These are phyloP conservation scores for Lasioglossum villosulum DNA, from an alignment of 2,888 invertebrate species.

Conservation along the genomic window DNA sequence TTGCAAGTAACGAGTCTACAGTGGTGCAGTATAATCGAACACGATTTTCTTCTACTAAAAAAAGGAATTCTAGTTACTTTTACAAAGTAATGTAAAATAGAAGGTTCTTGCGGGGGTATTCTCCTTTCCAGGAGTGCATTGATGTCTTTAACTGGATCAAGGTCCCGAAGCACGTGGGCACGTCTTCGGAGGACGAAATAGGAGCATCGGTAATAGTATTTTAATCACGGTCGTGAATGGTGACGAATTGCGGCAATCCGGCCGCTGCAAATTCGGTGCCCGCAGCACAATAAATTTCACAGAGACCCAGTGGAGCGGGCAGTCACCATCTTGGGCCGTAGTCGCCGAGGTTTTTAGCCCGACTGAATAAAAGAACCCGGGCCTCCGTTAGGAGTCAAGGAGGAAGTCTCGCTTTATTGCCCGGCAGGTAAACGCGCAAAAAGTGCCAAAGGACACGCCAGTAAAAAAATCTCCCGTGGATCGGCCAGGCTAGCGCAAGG, in stretches of 20 bases:
- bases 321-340: neutral
- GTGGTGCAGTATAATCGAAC: neutral
- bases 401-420: slow-evolving; percentile 55
- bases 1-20: neutral
- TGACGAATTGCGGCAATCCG: neutral
- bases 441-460: slow-evolving; percentile 23
- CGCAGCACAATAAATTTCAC: slow-evolving; percentile 10
- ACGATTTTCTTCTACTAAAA: neutral
- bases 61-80: neutral
- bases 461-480: slow-evolving; percentile 40
- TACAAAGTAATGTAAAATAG: neutral
- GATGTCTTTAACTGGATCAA: too few species aligned
- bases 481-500: slow-evolving; percentile 52
- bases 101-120: too few species aligned
- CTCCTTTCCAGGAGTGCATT: too few species aligned
- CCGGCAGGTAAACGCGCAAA: slow-evolving; percentile 58
- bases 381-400: slow-evolving; percentile 37
- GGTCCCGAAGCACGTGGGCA: neutral
- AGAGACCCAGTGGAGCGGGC: neutral
- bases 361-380: slow-evolving; percentile 24
- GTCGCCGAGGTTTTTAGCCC: slow-evolving; percentile 7
- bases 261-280: too few species aligned
- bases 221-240: neutral
- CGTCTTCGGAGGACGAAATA: neutral
- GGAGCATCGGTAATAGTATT: neutral